Percentiles rank a stretch among this genome's conserved stretches.
These are phyloP conservation scores for Tyria jacobaeae DNA, from an alignment of 2,888 invertebrate species.

Conservation along the genomic window DNA sequence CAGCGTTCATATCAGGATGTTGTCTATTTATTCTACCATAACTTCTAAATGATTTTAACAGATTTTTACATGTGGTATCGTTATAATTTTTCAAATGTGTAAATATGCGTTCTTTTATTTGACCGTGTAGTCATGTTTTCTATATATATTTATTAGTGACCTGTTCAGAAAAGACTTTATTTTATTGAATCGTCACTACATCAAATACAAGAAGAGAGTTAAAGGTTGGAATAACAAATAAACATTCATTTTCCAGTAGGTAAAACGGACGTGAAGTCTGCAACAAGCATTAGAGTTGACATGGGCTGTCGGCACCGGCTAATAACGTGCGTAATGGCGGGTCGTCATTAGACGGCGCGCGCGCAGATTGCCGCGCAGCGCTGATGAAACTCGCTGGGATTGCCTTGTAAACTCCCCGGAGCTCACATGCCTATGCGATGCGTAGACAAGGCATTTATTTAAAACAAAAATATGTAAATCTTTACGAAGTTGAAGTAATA, in stretches of 20 bases:
- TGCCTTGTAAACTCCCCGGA: constrained; percentile 78
- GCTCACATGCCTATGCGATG: constrained; percentile 47
- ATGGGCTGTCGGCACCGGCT: constrained; percentile 62
- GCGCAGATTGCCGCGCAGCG: constrained; percentile 76
- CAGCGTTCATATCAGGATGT: too few relatives aligned
- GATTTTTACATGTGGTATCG: too few relatives aligned
- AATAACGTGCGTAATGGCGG: constrained; percentile 78
- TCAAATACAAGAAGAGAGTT: neutral
- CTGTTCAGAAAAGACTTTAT: too few relatives aligned
- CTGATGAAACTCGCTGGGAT: constrained; percentile 80
- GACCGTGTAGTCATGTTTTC: too few relatives aligned
- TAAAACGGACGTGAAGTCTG: constrained; percentile 27
- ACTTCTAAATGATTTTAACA: too few relatives aligned
- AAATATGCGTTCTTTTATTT: too few relatives aligned
- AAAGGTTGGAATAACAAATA: neutral
- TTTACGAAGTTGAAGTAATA: too few relatives aligned
- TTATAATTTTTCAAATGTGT: too few relatives aligned
- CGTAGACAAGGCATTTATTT: constrained; percentile 53
- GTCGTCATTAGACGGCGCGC: constrained; percentile 73
- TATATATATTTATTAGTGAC: too few relatives aligned
- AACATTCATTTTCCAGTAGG: neutral
- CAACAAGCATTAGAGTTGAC: constrained; percentile 56
- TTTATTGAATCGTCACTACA: too few relatives aligned
- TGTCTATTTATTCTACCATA: too few relatives aligned
- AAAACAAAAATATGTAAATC: neutral